Evolutionary conservation across 1,140 invertebrate species (phyloP), one percentile per base, ranked within the genome.

Genomic region (Sitophilus oryzae): DNA sequence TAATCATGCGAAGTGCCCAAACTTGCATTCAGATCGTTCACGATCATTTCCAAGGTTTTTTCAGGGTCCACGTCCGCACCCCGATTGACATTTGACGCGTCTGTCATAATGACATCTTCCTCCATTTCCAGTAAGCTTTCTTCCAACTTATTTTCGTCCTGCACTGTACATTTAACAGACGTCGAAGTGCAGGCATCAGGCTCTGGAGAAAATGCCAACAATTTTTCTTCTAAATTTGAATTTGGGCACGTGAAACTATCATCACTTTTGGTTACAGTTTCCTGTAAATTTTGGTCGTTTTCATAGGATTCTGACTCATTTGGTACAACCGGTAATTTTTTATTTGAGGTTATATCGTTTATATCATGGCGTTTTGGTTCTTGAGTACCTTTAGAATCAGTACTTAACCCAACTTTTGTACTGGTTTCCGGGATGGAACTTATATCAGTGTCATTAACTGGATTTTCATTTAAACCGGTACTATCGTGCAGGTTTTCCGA

Each of bases 1-100:
- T n/a, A n/a, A n/a, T n/a, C n/a, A n/a, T n/a, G n/a, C n/a, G n/a
- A n/a, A n/a, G 25, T 30, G 11, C 48, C 58, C 19, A 58, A 43
- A 38, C 52, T 58, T 21, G 55, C 49, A 36, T 47, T 55, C 44
- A 61, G 42, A 53, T 61, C 56, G 21, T 61, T 55, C 20, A 58
- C 56, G 16, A 61, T 58, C 40, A 50, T 55, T 22, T 58, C 60
- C 20, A 61, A 56, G 4, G 47, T 60, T 44, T 56, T 35, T 43
- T 60, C 58, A 5, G 57, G n/a, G 21, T 23, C 45, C n/a, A n/a
- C n/a, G n/a, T 41, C 47, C 3, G 40, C 44, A 3, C 6, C 14
- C n/a, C 15, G 34, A 18, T 34, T 14, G n/a, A 37, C 34, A 21
- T 35, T 23, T 10, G 20, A 14, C 2, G 14, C 20, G 11, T 50